A percentile compares a stretch with the other conserved stretches of the same genome.
These are phyloP conservation scores for Willowsia nigromaculata DNA, from an alignment of 2,888 invertebrate genomes.

Conservation along the genomic window DNA sequence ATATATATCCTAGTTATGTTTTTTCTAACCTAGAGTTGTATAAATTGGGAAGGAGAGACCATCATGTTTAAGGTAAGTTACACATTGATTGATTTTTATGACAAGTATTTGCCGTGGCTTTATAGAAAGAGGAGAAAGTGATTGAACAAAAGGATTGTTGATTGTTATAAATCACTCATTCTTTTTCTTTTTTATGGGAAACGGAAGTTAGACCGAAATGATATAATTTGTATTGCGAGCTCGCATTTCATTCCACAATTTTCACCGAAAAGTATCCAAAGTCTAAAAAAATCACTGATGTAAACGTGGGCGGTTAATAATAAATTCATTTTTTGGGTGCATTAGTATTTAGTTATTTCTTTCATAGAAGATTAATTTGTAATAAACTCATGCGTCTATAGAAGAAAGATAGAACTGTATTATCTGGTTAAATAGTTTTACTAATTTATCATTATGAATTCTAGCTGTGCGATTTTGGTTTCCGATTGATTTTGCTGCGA, in stretches of 20 bases:
- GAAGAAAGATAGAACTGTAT: neutral
- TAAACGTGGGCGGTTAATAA: constrained; percentile 39
- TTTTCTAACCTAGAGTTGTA: neutral
- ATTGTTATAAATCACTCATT: neutral
- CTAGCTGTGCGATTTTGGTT: constrained; percentile 7
- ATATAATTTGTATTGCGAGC: neutral
- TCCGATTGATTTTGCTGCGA: constrained; percentile 27
- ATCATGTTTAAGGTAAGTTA: neutral
- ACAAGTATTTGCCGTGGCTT: neutral
- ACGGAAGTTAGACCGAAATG: neutral
- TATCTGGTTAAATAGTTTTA: neutral
- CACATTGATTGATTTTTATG: constrained; percentile 11
- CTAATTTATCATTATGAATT: neutral
- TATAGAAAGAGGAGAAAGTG: neutral
- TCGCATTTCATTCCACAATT: neutral
- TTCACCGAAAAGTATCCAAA: constrained; percentile 27
- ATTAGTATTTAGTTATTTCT: neutral
- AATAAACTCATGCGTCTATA: neutral
- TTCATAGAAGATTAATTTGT: neutral
- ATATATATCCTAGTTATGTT: neutral
- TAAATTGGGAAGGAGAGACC: constrained; percentile 3
- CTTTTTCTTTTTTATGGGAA: neutral
- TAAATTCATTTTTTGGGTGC: constrained; percentile 45
- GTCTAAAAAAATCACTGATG: constrained; percentile 2
- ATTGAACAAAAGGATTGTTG: neutral